Evolutionary conservation across 2,113 vertebrate species (phyloP).

Genomic region (Xenopus laevis): DNA sequence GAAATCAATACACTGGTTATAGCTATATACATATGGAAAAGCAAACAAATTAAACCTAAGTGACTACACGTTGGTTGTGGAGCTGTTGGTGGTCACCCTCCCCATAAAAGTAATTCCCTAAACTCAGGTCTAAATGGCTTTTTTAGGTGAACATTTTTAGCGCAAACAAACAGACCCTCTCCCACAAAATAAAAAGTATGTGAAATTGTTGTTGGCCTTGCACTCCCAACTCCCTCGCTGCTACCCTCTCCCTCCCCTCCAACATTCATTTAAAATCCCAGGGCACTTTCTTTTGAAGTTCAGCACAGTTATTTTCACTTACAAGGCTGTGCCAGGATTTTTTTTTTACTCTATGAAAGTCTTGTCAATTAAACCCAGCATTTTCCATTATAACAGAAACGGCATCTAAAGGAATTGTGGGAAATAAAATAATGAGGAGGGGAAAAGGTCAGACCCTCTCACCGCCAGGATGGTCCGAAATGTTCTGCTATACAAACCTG

Average conservation of each 20-base stretch:
- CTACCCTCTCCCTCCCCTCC: conserved; percentile 9
- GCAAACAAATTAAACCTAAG: background rate
- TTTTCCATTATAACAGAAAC: conserved; percentile 34
- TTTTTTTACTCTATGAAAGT: conserved; percentile 15
- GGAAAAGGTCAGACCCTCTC: background rate
- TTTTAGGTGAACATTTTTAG: conserved; percentile 13
- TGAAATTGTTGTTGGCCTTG: background rate
- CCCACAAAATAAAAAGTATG: background rate
- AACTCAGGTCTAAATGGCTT: background rate
- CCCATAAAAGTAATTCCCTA: conserved; percentile 8
- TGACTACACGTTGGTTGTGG: background rate
- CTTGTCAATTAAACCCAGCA: conserved; percentile 39
- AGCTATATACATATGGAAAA: background rate
- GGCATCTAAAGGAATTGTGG: conserved; percentile 20
- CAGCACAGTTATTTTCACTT: conserved; percentile 35
- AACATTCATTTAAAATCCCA: conserved; percentile 27
- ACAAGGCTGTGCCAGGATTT: conserved; percentile 24
- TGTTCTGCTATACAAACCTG: background rate
- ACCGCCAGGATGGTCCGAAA: background rate
- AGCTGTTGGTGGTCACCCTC: conserved; percentile 12
- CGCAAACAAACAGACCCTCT: conserved; percentile 4
- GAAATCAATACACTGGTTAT: too few relatives aligned
- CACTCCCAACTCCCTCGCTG: background rate
- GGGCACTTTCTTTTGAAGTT: conserved; percentile 34
- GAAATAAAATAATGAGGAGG: conserved; percentile 22